phyloP scores from a whole-genome alignment of 2,797 vertebrate species.

The Manis crassicaudata region DNA sequence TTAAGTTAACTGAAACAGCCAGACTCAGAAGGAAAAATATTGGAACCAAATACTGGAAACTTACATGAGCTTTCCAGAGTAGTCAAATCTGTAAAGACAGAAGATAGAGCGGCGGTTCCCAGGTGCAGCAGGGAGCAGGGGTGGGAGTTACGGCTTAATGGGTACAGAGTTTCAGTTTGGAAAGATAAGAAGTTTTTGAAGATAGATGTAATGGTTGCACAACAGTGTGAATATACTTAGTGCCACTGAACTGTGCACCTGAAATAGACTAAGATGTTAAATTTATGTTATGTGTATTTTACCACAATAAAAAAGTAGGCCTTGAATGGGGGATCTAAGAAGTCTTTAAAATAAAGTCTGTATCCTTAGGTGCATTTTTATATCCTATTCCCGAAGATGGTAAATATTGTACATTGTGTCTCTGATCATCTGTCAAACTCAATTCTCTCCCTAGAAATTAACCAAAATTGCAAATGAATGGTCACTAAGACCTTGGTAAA shows the following conservation, averaged over 20 bases:
- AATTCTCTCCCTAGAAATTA: conserved; percentile 21
- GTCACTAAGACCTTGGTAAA: conserved; percentile 24
- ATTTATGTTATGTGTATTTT: neutral
- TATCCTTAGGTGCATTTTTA: neutral
- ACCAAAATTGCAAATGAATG: neutral
- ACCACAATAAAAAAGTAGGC: neutral
- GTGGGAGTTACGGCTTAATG: neutral
- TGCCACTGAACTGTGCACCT: neutral
- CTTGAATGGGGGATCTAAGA: neutral
- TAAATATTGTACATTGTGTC: conserved; percentile 54
- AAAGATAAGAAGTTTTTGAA: neutral
- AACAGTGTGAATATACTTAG: neutral
- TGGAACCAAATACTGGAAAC: neutral
- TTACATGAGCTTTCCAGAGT: neutral
- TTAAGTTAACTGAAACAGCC: neutral
- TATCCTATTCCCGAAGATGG: neutral
- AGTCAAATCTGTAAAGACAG: neutral
- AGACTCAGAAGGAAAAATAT: neutral
- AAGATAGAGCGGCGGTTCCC: neutral
- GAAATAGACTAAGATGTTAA: neutral
- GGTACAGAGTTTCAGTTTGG: neutral
- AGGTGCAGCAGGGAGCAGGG: accelerated
- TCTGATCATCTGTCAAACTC: conserved; percentile 66
- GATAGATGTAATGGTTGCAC: neutral
- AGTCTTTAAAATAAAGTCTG: neutral